phyloP scores from a whole-genome alignment of 2,888 invertebrate species.

The Acanthoscelides obtectus region DNA sequence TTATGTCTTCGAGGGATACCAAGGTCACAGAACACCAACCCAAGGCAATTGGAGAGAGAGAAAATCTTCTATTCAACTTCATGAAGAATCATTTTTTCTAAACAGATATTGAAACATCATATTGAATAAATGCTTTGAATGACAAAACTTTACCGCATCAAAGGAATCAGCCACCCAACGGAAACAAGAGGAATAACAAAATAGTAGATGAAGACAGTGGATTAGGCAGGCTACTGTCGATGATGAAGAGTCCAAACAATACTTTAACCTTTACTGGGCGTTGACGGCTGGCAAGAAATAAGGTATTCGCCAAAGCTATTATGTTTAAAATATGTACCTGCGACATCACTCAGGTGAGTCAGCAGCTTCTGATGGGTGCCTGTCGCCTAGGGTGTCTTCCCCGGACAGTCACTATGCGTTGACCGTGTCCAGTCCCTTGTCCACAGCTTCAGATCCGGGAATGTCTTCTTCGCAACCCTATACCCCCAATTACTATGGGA shows the following conservation, averaged over 20 bases:
- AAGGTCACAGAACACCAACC: too few relatives aligned
- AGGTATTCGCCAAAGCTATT: neutral
- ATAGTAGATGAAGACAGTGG: too few relatives aligned
- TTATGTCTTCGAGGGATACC: too few relatives aligned
- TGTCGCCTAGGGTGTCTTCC: slow-evolving; percentile 40
- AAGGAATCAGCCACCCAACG: too few relatives aligned
- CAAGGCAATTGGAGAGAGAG: too few relatives aligned
- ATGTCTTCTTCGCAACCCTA: slow-evolving; percentile 46
- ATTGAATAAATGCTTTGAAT: too few relatives aligned
- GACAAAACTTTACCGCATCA: too few relatives aligned
- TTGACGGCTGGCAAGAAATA: neutral
- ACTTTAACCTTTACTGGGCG: neutral
- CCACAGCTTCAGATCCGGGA: slow-evolving; percentile 39
- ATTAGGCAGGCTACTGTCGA: neutral
- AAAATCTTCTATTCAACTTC: too few relatives aligned
- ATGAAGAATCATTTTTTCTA: too few relatives aligned
- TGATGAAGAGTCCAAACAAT: neutral
- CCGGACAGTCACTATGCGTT: slow-evolving; percentile 41
- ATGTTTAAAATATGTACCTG: slow-evolving; percentile 30
- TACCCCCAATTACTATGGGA: slow-evolving; percentile 40
- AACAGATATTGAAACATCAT: too few relatives aligned
- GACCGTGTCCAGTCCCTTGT: slow-evolving; percentile 37
- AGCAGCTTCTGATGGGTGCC: slow-evolving; percentile 40
- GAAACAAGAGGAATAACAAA: too few relatives aligned
- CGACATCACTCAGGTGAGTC: slow-evolving; percentile 33